Conservation (phyloP, 35 echinoderm and acorn worm genomes). For the Lytechinus pictus region DNA sequence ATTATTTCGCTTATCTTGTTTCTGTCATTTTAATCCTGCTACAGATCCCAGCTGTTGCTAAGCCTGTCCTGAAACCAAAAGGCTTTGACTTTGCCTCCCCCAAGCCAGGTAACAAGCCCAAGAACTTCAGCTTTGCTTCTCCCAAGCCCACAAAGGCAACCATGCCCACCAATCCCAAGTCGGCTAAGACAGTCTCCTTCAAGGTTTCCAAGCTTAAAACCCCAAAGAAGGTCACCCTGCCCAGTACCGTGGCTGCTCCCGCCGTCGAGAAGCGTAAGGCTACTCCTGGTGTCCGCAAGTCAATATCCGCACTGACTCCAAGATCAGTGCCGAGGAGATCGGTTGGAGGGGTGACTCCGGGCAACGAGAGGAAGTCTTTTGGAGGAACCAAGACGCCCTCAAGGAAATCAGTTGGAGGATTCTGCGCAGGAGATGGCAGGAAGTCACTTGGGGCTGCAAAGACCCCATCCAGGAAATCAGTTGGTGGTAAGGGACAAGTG, state of each 20-base stretch:
- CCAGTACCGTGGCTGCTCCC: constrained; percentile 46
- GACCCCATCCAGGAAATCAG: neutral
- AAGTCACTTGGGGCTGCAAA: constrained; percentile 64
- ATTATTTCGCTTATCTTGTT: neutral
- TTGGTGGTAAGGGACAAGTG: neutral
- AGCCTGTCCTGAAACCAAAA: neutral
- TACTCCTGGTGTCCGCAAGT: constrained; percentile 66
- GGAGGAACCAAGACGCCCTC: constrained; percentile 43
- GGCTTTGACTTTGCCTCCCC: neutral
- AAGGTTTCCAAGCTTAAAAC: constrained; percentile 83
- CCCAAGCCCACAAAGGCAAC: constrained; percentile 37
- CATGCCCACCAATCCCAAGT: constrained; percentile 13
- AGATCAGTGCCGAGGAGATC: constrained; percentile 58
- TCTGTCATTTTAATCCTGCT: neutral
- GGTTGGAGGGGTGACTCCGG: constrained; percentile 36
- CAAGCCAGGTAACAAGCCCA: neutral
- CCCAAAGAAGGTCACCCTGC: constrained; percentile 46
- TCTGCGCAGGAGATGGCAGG: neutral
- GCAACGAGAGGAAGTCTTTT: constrained; percentile 55
- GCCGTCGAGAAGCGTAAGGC: constrained; percentile 47
- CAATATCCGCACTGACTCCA: constrained; percentile 51
- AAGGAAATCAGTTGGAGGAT: constrained; percentile 63
- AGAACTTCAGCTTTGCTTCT: constrained; percentile 54
- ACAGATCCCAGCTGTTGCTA: neutral
- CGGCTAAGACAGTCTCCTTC: constrained; percentile 66